Evolutionary conservation across 2,113 vertebrate genomes (phyloP).

Genomic region (Corynorhinus townsendii): DNA sequence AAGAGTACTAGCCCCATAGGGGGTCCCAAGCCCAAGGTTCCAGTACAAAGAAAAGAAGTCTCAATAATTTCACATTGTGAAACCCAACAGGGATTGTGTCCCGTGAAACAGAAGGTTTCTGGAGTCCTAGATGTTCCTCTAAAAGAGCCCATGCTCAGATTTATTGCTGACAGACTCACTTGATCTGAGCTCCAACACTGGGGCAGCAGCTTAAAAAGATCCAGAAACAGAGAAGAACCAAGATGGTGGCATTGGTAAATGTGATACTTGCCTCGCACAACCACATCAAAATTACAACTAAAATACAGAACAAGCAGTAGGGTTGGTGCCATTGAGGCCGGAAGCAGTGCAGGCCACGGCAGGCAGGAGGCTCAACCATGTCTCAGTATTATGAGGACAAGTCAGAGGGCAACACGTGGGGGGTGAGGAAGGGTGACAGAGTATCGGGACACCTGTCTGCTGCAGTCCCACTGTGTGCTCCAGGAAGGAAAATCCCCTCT

Average conservation of each 20-base stretch:
- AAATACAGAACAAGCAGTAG: no score
- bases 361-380: no score
- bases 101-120: background rate
- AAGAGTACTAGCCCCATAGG: background rate
- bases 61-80: background rate
- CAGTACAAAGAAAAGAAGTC: background rate
- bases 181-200: background rate
- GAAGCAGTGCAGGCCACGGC: no score
- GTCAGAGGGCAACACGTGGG: no score
- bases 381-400: no score
- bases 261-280: no score
- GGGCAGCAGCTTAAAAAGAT: background rate
- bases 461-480: slow-evolving; percentile 78
- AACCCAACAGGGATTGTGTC: background rate
- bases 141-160: background rate
- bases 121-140: background rate
- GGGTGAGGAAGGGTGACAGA: no score
- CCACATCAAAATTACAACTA: no score
- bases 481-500: slow-evolving; percentile 90
- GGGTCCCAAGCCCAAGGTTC: background rate
- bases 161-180: background rate
- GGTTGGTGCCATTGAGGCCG: no score
- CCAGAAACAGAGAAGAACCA: no score
- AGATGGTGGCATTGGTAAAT: no score
- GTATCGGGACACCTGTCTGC: no score